Base-by-base conservation (phyloP, 1,140 invertebrate genomes). In the Agrilus planipennis region DNA sequence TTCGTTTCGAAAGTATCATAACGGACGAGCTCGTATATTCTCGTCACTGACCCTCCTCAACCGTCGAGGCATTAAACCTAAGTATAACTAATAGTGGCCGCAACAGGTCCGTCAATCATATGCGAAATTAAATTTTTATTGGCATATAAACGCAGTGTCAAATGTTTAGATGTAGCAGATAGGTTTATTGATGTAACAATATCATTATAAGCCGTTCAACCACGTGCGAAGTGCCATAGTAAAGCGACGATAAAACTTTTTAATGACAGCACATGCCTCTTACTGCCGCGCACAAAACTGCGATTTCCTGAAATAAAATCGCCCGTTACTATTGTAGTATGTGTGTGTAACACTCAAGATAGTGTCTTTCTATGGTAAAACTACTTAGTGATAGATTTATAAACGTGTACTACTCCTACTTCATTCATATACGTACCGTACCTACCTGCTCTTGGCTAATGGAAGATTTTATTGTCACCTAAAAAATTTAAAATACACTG, bases 171-270 rank as follows among this genome's bases (percentile, higher is more conserved):
- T 56, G 54, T 53, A 44, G 47, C 42, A 54, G 54, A 55, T 57
- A 53, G 49, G 52, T 57, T 57, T 57, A 59, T 60, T 60, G 57
- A 55, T 57, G 55, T 58, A 54, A 60, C 57, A 57, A 57, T 58
- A 58, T 58, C 55, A 56, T 60, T 58, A 60, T 52, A 49, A 51
- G 43, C 49, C 53, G 51, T 56, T 55, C 48, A 44, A 47, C 46
- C 55, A 59, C 57, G 57, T 60, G 57, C 53, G 52, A 58, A 54
- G 52, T 54, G 46, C 55, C 51, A 48, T 45, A 52, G 49, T 55
- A 55, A 55, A 51, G 49, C 42, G 52, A 51, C 55, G 51, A 60
- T 60, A 60, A 60, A 60, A 60, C 49, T 57, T 60, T 60, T 60
- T 60, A 60, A 60, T 60, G 57, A 54, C 55, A n/a, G n/a, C n/a